phyloP scores from a whole-genome alignment of 2,113 vertebrate species.

The Caranx melampygus region DNA sequence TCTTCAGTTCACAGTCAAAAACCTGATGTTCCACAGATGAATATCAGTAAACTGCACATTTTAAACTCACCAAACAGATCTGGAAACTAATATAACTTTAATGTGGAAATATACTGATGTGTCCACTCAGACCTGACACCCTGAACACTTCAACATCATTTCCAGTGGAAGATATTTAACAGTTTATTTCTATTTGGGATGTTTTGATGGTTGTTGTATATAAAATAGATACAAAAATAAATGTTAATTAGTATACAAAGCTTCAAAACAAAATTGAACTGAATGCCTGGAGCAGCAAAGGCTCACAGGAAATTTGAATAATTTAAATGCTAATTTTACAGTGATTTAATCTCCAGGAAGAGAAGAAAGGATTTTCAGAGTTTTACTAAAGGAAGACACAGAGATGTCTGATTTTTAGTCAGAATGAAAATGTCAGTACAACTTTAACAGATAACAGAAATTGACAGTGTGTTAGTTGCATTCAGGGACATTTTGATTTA shows the following conservation, averaged over 20 bases:
- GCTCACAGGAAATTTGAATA: neutral
- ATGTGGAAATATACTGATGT: neutral
- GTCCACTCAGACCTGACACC: neutral
- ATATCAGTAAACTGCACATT: neutral
- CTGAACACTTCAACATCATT: neutral
- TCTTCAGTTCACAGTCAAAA: too few species aligned
- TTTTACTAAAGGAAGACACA: too few species aligned
- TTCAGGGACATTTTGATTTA: too few species aligned
- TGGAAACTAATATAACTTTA: neutral
- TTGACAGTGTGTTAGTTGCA: too few species aligned
- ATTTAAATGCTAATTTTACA: neutral
- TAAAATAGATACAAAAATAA: neutral
- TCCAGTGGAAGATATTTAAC: neutral
- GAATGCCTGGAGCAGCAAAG: neutral
- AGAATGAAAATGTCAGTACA: too few species aligned
- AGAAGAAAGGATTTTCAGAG: too few species aligned
- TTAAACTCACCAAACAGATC: too few species aligned
- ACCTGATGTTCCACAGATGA: neutral
- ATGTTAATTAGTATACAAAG: neutral
- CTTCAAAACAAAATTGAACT: neutral
- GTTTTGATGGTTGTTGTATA: neutral
- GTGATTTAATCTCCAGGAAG: neutral
- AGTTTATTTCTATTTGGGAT: neutral
- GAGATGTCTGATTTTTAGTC: too few species aligned
- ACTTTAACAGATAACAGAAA: too few species aligned